Base-by-base conservation (phyloP, 2,113 vertebrate genomes). In the Sorex fumeus region DNA sequence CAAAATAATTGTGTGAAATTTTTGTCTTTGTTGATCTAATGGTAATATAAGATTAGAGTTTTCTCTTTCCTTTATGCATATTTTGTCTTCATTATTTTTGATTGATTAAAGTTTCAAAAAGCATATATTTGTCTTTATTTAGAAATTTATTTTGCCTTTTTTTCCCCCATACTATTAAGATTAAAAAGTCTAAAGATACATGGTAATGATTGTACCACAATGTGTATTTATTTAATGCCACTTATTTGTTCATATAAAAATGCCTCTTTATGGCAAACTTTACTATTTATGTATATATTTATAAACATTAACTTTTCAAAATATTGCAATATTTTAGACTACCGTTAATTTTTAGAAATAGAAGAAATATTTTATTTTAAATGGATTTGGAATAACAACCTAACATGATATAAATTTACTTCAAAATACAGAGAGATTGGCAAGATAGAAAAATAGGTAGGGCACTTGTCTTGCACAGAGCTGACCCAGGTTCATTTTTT, bases 1-100 rank as follows among this genome's bases (percentile, higher is more conserved):
- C 40, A 93, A 91, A 78, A 60, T 18, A 93, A 89, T 62, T 84
- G 11, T 84, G 70, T 90, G 45, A 74, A 32, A 74, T 36, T 79
- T 88, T 91, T 74, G 40, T 94, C 16, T 80, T 3, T 88, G 1
- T 88, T 91, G n/a, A 57, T 88, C 36, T 78, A 84, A 28, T 71
- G 25, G 43, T 77, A 34, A 67, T 69, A 18, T 30, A 87, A 30
- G 88, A 25, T 71, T 34, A 75, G 28, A 81, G 8, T 79, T 67
- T 3, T 45, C 43, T 72, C 36, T 83, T 69, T 36, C 34, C 92
- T 94, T 92, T 69, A 83, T 92, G 71, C 5, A 87, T 71, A 78
- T 40, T 60, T 84, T 8, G 81, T 19, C 23, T 83, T 71, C 60
- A 76, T 74, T 92, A 70, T 70, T 70, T 67, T 70, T 70, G 57